Base-by-base conservation (phyloP, 2,888 invertebrate species). In the Lysandra bellargus region DNA sequence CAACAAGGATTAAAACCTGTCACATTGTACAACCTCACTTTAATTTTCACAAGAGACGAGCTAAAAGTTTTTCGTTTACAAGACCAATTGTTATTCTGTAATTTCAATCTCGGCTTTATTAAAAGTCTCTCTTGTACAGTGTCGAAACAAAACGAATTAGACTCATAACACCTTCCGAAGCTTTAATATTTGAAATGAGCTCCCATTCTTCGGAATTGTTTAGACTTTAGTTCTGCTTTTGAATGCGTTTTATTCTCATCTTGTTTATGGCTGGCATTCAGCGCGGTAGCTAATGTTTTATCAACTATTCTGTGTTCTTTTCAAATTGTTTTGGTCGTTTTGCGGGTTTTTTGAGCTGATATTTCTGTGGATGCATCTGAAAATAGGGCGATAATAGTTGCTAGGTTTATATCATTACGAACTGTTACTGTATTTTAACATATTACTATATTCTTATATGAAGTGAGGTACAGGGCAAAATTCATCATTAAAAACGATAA, bases 131-230 rank as follows among this genome's bases (percentile, higher is more conserved):
- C 64, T 33, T 30, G 12, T 64, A 64, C 64, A 40, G 73, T 40
- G 73, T 40, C 40, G 23, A 40, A 73, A 40, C 40, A 73, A 37
- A 73, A 73, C 73, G n/a, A 73, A 37, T 73, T 73, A 73, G 37
- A 64, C 64, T 64, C 64, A 64, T 14, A 53, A 53, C 75, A 53
- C 75, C 75, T 75, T 75, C 17, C 53, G 53, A 44, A 9, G 30
- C 57, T 88, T 89, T 89, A 88, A 89, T 89, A 89, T 88, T 88
- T 86, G 84, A 86, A 89, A 89, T 87, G 87, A 88, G 87, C 86
- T 85, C 84, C 85, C 84, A 85, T 87, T 85, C 85, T 86, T 86
- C 83, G 85, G 87, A 86, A 87, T 87, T 88, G 85, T 85, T 86
- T 83, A 84, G 83, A 64, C 61, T 23, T 61, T 61, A 75, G 75